A percentile compares a stretch with the other conserved stretches of the same genome.
Evolutionary conservation across 2,797 vertebrate species (phyloP).

Genomic region (Echiichthys vipera): DNA sequence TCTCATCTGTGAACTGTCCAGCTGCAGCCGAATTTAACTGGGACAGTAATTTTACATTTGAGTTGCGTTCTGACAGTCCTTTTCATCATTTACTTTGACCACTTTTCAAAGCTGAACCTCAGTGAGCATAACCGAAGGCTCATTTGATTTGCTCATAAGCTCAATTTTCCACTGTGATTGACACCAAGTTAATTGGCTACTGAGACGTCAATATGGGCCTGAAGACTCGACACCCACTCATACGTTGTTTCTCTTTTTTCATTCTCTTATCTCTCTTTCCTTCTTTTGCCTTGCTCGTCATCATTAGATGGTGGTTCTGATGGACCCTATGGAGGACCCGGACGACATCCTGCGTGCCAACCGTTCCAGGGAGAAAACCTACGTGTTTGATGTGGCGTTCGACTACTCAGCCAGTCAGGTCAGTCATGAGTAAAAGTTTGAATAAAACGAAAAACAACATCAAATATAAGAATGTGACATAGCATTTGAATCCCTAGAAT

Average conservation of each 20-base stretch:
- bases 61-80: not conserved
- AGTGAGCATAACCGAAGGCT: not conserved
- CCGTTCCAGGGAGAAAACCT: conserved; percentile 93
- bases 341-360: conserved; percentile 90
- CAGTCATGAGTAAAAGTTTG: not conserved
- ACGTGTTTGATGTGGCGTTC: conserved; percentile 92
- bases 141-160: conserved; percentile 27
- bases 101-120: not conserved
- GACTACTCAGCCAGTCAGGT: conserved; percentile 91
- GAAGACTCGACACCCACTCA: not conserved
- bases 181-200: conserved; percentile 8
- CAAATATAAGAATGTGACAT: not conserved
- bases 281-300: not conserved
- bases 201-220: not conserved
- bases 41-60: not conserved
- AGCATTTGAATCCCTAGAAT: not conserved
- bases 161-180: conserved; percentile 10
- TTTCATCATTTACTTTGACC: not conserved
- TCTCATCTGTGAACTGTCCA: not conserved
- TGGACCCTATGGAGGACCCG: conserved; percentile 93
- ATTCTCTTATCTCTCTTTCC: not conserved
- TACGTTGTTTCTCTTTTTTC: not conserved
- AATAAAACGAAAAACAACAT: not conserved
- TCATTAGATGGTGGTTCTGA: conserved; percentile 91
- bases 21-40: not conserved